Conservation (phyloP, 2,797 vertebrate species). For the Molossus alvarezi region DNA sequence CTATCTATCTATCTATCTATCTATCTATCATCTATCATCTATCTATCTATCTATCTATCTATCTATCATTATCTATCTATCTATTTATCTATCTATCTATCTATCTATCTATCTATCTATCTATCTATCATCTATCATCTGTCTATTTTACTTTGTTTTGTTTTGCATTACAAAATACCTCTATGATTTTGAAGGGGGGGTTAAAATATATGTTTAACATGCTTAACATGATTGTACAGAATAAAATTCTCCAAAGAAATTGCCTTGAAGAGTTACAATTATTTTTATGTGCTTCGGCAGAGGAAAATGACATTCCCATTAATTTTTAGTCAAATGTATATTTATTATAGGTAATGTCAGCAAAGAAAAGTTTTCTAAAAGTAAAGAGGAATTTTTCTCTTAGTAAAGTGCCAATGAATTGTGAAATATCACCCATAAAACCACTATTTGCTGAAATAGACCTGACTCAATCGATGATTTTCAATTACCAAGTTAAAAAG, state of each 20-base stretch:
- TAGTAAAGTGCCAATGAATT: conserved; percentile 66
- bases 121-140: not conserved
- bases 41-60: not conserved
- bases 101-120: not conserved
- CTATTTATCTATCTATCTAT: not conserved
- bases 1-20: not conserved
- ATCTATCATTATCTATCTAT: not conserved
- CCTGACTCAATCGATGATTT: conserved; percentile 64
- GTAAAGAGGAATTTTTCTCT: conserved; percentile 46
- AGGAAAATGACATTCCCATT: not conserved
- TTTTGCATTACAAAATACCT: not conserved
- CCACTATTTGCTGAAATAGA: conserved; percentile 72
- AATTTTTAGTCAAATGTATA: conserved; percentile 58
- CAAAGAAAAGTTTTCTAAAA: conserved; percentile 43
- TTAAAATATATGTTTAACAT: conserved; percentile 41
- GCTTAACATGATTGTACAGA: not conserved
- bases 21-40: not conserved
- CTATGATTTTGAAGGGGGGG: conserved; percentile 15
- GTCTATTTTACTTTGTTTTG: not conserved
- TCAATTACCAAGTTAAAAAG: conserved; percentile 73
- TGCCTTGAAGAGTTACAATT: conserved; percentile 25
- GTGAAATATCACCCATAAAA: conserved; percentile 75
- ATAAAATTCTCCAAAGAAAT: conserved; percentile 62
- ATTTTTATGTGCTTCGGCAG: conserved; percentile 16
- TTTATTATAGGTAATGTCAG: conserved; percentile 61